Percentiles rank a stretch among this genome's conserved stretches.
These are phyloP conservation scores for Eristalis intricaria DNA, from an alignment of 2,888 invertebrate genomes.

Conservation along the genomic window DNA sequence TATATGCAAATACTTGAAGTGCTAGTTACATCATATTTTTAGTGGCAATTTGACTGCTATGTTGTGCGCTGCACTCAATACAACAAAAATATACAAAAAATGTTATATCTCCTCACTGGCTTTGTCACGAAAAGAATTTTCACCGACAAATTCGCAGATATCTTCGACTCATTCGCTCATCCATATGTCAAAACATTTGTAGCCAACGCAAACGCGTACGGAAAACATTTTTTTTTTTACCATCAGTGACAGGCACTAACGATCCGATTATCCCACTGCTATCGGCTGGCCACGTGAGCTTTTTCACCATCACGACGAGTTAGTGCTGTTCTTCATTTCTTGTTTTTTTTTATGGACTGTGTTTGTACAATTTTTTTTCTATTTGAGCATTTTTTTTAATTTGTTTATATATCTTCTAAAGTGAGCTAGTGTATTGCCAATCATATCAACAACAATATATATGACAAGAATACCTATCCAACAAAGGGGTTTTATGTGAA, in stretches of 20 bases:
- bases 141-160: conserved; percentile 15
- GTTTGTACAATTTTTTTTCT: conserved; percentile 22
- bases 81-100: conserved; percentile 4
- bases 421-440: conserved; percentile 20
- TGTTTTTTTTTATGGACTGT: conserved; percentile 18
- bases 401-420: conserved; percentile 34
- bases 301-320: conserved; percentile 42
- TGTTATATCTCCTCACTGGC: conserved; percentile 21
- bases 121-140: conserved; percentile 34
- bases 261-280: conserved; percentile 39
- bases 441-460: conserved; percentile 15
- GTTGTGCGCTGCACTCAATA: conserved; percentile 14
- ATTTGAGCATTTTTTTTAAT: conserved; percentile 24
- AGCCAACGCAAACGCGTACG: conserved; percentile 38
- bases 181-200: conserved; percentile 38
- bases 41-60: conserved; percentile 6
- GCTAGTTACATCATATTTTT: conserved; percentile 9
- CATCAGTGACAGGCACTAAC: conserved; percentile 23
- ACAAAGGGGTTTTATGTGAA: conserved; percentile 25
- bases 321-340: conserved; percentile 28
- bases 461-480: conserved; percentile 5
- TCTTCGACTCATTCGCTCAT: conserved; percentile 30
- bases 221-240: conserved; percentile 24
- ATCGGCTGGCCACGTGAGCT: conserved; percentile 33
- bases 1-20: not conserved